Conservation (phyloP, 1,140 invertebrate genomes). For the Bathynomus jamesi region DNA sequence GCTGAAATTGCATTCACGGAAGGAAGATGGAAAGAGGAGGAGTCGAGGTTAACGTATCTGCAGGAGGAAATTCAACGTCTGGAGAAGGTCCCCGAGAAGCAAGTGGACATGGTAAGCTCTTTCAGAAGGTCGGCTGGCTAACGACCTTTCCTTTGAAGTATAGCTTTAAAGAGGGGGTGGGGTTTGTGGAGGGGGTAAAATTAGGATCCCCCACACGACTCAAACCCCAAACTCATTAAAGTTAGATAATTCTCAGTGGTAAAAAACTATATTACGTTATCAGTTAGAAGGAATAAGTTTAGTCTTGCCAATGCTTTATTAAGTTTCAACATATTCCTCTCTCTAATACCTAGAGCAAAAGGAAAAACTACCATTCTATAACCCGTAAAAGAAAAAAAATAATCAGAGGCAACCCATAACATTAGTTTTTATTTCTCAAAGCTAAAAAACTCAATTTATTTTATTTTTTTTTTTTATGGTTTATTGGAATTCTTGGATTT, state of each 20-base stretch:
- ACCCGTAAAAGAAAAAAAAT: too few species aligned
- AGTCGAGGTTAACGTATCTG: background rate
- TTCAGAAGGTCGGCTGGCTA: background rate
- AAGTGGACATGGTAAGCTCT: background rate
- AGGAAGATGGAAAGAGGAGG: background rate
- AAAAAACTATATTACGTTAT: background rate
- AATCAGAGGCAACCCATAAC: too few species aligned
- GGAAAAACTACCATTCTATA: too few species aligned
- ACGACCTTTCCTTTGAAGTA: background rate
- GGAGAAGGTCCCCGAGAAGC: background rate
- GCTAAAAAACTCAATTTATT: too few species aligned
- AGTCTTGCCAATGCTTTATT: too few species aligned
- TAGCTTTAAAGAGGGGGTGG: background rate
- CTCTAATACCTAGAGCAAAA: too few species aligned
- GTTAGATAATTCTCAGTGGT: background rate
- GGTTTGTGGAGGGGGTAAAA: background rate
- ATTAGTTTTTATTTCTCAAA: too few species aligned
- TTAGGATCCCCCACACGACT: background rate
- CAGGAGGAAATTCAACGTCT: background rate
- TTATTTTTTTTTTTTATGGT: too few species aligned
- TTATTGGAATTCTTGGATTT: too few species aligned
- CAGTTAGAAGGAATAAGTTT: too few species aligned
- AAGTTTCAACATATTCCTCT: too few species aligned
- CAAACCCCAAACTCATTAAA: background rate
- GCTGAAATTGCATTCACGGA: background rate